Percentiles rank a stretch among this genome's conserved stretches.
Evolutionary conservation across 2,888 invertebrate genomes (phyloP).

Genomic region (Stramonita haemastoma): DNA sequence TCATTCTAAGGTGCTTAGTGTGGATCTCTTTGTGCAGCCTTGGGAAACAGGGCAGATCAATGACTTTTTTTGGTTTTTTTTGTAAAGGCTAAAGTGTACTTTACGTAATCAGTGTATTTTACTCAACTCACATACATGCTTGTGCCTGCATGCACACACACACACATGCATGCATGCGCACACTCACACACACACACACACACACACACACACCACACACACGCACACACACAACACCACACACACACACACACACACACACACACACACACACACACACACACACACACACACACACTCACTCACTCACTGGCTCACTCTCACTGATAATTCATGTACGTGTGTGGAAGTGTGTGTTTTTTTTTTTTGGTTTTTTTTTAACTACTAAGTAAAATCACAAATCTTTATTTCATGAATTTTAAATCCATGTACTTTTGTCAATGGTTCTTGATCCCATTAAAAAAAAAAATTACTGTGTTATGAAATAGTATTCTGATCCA

Average conservation of each 20-base stretch:
- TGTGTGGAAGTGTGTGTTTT: no score
- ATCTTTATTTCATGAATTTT: no score
- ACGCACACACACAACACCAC: not conserved
- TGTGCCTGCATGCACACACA: not conserved
- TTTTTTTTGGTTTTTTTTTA: no score
- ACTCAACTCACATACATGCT: not conserved
- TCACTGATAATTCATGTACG: no score
- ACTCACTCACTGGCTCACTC: not conserved
- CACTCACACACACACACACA: not conserved
- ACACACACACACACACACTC: constrained; percentile 1
- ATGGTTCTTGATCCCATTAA: no score
- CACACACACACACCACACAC: not conserved
- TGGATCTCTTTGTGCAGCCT: no score
- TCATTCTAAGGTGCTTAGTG: no score
- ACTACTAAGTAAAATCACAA: no score
- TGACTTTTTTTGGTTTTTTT: no score
- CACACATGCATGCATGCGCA: not conserved
- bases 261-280: not conserved
- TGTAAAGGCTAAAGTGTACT: not conserved
- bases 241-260: not conserved
- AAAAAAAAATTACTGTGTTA: not conserved
- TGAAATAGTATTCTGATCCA: constrained; percentile 14
- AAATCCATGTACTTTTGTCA: no score
- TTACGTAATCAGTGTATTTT: not conserved
- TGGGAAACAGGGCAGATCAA: no score